A percentile compares a stretch with the other conserved stretches of the same genome.
These are phyloP conservation scores for Aleiodes testaceus DNA, from an alignment of 2,888 invertebrate species.

Conservation along the genomic window DNA sequence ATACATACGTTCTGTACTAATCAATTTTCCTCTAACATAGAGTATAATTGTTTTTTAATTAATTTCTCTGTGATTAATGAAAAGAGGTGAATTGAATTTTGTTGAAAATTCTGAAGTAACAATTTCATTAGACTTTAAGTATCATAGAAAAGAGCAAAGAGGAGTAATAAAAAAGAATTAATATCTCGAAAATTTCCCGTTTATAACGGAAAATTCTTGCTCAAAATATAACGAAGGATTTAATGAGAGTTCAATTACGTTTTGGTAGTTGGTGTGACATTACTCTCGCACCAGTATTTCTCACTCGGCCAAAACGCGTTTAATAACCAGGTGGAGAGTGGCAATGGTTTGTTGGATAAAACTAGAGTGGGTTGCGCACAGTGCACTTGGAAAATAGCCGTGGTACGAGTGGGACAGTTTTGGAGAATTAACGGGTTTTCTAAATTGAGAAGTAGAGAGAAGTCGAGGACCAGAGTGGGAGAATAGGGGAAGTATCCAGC, in stretches of 20 bases:
- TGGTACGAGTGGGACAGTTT: not conserved
- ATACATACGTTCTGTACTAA: slow-evolving; percentile 2
- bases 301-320: slow-evolving; percentile 5
- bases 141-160: not conserved
- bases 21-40: not conserved
- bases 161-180: not conserved
- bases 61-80: no score
- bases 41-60: no score
- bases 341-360: slow-evolving; percentile 5
- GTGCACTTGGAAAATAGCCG: slow-evolving; percentile 20
- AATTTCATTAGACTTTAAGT: no score
- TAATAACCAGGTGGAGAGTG: slow-evolving; percentile 18
- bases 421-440: slow-evolving; percentile 22
- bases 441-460: slow-evolving; percentile 1
- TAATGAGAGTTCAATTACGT: slow-evolving; percentile 24
- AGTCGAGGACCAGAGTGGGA: not conserved
- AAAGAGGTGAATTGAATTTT: no score
- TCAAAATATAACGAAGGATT: not conserved
- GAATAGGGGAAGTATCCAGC: not conserved
- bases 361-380: not conserved
- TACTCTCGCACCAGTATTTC: not conserved
- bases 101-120: no score
- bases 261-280: slow-evolving; percentile 7
- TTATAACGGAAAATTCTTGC: not conserved
- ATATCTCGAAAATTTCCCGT: no score